Evolutionary conservation across 2,797 vertebrate species (phyloP).

Genomic region (Acipenser ruthenus): DNA sequence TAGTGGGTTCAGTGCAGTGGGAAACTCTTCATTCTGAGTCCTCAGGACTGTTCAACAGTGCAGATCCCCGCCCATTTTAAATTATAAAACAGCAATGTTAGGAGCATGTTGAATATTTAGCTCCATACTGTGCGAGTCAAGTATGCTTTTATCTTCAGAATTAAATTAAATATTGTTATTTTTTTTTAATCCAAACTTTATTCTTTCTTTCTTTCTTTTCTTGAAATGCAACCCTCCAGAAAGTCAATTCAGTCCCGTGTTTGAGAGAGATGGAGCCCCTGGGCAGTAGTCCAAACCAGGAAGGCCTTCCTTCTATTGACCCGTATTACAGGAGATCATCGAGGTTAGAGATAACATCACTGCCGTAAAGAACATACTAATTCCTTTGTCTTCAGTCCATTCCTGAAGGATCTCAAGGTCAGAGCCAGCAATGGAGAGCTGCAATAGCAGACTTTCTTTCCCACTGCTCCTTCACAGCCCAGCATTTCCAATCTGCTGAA

Average conservation of each 20-base stretch:
- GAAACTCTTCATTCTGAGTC: too few relatives aligned
- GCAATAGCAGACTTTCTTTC: conserved; percentile 15
- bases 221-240: not conserved
- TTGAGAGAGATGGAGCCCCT: conserved; percentile 1
- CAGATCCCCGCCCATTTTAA: too few relatives aligned
- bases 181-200: too few relatives aligned
- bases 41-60: too few relatives aligned
- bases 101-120: too few relatives aligned
- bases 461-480: conserved; percentile 1
- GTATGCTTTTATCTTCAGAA: too few relatives aligned
- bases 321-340: conserved; percentile 19
- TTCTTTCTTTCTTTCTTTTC: too few relatives aligned
- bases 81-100: too few relatives aligned
- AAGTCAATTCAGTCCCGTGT: conserved; percentile 14
- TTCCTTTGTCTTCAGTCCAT: conserved; percentile 4
- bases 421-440: conserved; percentile 12
- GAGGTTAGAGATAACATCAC: conserved; percentile 15
- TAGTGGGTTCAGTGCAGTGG: too few relatives aligned
- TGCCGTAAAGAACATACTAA: conserved; percentile 2
- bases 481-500: conserved; percentile 7
- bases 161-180: too few relatives aligned
- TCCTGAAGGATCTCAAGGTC: conserved; percentile 5
- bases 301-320: conserved; percentile 8
- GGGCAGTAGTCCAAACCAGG: conserved; percentile 7
- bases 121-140: too few relatives aligned